Base-by-base conservation (phyloP, 2,888 invertebrate species). In the Fragum sueziense region DNA sequence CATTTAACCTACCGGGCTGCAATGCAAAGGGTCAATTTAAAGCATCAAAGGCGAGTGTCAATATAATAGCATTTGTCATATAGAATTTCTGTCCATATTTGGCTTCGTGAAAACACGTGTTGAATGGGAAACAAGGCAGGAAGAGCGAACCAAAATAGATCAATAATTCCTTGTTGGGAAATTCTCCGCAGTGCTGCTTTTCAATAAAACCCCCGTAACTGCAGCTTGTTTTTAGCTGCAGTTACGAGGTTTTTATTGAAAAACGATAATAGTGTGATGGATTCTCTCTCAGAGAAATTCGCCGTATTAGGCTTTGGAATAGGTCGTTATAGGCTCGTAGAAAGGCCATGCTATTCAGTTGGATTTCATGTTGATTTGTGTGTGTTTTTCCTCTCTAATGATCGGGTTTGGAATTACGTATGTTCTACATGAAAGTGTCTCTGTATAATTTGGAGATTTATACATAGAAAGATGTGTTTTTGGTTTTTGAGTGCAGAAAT, bases 151-250 rank as follows among this genome's bases (percentile, higher is more conserved):
- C 25, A n/a, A 41, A 27, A 25, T 33, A 34, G 65, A 65, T 65
- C 65, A 27, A 65, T 65, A 65, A 27, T 65, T 65, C 57, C 65
- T 41, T 34, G 41, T 65, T 37, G 65, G 41, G 41, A 65, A 34
- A 65, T 34, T 14, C 33, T 22, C 65, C 29, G 31, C 31, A n/a
- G 47, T 47, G 47, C 47, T 27, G n/a, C n/a, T n/a, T n/a, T n/a
- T n/a, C n/a, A n/a, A n/a, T n/a, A n/a, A n/a, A n/a, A n/a, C n/a
- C n/a, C n/a, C n/a, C n/a, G n/a, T n/a, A n/a, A n/a, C n/a, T n/a
- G n/a, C n/a, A n/a, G n/a, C n/a, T n/a, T n/a, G n/a, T n/a, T n/a
- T n/a, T n/a, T n/a, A n/a, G n/a, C n/a, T n/a, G n/a, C n/a, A n/a
- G n/a, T n/a, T n/a, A n/a, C n/a, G n/a, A n/a, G n/a, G n/a, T n/a